Conservation (phyloP, 2,113 vertebrate species). For the Coryphaenoides rupestris region DNA sequence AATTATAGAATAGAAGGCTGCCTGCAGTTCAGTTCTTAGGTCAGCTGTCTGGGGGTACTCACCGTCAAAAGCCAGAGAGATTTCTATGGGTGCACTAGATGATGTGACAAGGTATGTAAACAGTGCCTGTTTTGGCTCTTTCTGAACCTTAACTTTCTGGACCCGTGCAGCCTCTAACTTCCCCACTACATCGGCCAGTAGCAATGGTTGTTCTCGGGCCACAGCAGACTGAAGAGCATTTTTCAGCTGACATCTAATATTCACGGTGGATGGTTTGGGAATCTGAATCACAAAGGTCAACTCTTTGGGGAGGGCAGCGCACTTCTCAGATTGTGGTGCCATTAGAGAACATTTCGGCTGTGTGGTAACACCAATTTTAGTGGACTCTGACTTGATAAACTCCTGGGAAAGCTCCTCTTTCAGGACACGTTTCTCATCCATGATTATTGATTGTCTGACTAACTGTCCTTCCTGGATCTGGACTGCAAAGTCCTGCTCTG, state of each 20-base stretch:
- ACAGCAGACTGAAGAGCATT: conserved; percentile 75
- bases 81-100: conserved; percentile 69
- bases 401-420: conserved; percentile 58
- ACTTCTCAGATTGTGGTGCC: conserved; percentile 60
- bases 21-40: conserved; percentile 74
- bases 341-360: conserved; percentile 58
- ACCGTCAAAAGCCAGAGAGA: conserved; percentile 75
- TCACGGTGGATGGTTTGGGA: conserved; percentile 62
- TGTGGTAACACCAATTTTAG: conserved; percentile 33
- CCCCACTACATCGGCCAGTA: conserved; percentile 76
- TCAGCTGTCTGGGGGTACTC: conserved; percentile 75
- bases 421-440: conserved; percentile 76
- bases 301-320: conserved; percentile 72
- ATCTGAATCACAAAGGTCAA: conserved; percentile 57
- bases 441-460: conserved; percentile 71
- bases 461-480: conserved; percentile 76
- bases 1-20: conserved; percentile 77
- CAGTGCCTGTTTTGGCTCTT: conserved; percentile 63
- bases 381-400: conserved; percentile 42
- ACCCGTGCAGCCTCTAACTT: conserved; percentile 70
- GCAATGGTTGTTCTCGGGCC: conserved; percentile 67
- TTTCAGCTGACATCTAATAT: conserved; percentile 74
- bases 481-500: conserved; percentile 74
- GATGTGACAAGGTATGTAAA: conserved; percentile 79
- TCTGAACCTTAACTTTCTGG: conserved; percentile 64